phyloP scores from a whole-genome alignment of 1,140 invertebrate species.

The Hypsibius dujardini region DNA sequence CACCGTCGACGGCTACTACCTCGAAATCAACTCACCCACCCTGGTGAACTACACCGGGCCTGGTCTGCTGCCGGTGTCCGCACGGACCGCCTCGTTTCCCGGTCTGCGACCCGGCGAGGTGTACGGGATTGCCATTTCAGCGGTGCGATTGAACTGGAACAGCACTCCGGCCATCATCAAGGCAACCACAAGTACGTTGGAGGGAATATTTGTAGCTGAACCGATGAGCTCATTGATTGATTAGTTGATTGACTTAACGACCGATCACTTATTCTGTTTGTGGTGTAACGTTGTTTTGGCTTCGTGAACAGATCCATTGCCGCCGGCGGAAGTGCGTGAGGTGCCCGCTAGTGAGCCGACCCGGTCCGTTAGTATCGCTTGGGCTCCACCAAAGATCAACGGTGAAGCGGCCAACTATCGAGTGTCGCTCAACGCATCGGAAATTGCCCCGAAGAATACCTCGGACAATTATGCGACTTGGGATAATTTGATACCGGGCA shows the following conservation, averaged over 20 bases:
- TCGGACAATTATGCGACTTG: neutral
- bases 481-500: neutral
- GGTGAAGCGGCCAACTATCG: neutral
- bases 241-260: no score
- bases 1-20: neutral
- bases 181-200: constrained; percentile 6
- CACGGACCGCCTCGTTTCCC: no score
- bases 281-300: neutral
- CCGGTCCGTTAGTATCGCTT: neutral
- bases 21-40: neutral
- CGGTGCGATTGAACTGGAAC: neutral
- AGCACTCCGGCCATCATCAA: neutral
- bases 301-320: neutral
- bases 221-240: no score
- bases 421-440: neutral
- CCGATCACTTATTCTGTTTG: no score
- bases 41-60: neutral
- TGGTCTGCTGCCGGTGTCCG: no score
- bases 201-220: neutral
- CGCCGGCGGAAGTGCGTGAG: neutral
- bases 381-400: neutral
- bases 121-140: neutral
- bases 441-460: neutral
- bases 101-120: neutral
- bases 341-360: neutral